Evolutionary conservation across 2,888 invertebrate genomes (phyloP).

Genomic region (Perithous albicinctus): DNA sequence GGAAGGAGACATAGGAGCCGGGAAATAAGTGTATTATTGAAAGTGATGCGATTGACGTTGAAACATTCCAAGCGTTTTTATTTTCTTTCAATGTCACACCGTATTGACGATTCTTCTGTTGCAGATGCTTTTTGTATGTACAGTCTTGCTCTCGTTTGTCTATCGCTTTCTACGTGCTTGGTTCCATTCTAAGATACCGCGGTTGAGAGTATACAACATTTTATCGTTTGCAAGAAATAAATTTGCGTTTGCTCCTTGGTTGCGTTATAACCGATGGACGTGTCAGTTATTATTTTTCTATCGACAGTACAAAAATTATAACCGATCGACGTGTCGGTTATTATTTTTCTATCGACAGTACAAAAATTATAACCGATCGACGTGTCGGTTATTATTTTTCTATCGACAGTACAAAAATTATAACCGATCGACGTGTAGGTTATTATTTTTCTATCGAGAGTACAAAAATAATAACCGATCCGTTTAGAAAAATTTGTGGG

Average conservation of each 20-base stretch:
- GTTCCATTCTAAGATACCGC: neutral
- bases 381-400: too few relatives aligned
- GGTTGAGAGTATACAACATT: too few relatives aligned
- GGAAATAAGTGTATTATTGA: slow-evolving; percentile 22
- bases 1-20: neutral
- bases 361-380: neutral
- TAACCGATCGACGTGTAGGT: too few relatives aligned
- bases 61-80: slow-evolving; percentile 15
- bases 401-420: neutral
- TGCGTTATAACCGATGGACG: neutral
- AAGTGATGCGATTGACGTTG: slow-evolving; percentile 45
- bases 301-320: neutral
- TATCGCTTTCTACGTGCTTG: neutral
- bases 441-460: too few relatives aligned
- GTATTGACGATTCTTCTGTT: slow-evolving; percentile 17
- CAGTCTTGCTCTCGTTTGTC: neutral
- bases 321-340: too few relatives aligned
- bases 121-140: neutral
- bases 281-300: neutral
- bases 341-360: too few relatives aligned
- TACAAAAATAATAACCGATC: neutral
- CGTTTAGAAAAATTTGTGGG: too few relatives aligned
- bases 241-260: neutral
- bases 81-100: slow-evolving; percentile 6
- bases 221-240: neutral